Conservation (phyloP, 2,888 invertebrate species). For the Pilophorus perplexus region DNA sequence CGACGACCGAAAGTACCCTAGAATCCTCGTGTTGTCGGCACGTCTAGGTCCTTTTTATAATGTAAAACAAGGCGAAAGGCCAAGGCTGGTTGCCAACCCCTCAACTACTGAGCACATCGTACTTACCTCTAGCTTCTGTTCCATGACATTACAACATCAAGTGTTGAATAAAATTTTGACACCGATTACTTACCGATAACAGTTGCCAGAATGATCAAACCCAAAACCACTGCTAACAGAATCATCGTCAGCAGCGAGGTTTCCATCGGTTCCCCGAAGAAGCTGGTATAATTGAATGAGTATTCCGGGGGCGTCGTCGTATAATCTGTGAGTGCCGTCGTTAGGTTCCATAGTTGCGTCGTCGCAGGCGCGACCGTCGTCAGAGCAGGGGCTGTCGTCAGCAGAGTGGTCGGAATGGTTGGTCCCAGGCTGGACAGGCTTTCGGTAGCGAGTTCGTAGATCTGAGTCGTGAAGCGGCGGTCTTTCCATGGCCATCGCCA, state of each 20-base stretch:
- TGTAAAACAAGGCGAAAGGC: too few species aligned
- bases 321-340: conserved; percentile 9
- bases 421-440: conserved; percentile 21
- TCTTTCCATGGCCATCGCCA: conserved; percentile 41
- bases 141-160: too few species aligned
- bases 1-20: too few species aligned
- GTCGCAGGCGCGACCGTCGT: conserved; percentile 31
- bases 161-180: too few species aligned
- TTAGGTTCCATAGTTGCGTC: conserved; percentile 33
- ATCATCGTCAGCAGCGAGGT: conserved; percentile 28
- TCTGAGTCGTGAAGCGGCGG: conserved; percentile 31
- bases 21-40: too few species aligned
- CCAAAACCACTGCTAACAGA: conserved; percentile 29
- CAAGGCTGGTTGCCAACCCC: too few species aligned
- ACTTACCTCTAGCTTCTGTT: too few species aligned
- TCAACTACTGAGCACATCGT: too few species aligned
- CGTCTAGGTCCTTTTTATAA: too few species aligned
- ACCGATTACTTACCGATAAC: conserved; percentile 42
- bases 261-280: conserved; percentile 29
- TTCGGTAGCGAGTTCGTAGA: conserved; percentile 34
- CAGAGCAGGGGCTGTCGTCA: conserved; percentile 26
- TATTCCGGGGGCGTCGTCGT: conserved; percentile 11
- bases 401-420: conserved; percentile 15
- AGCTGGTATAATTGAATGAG: conserved; percentile 34
- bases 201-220: conserved; percentile 42